phyloP scores from a whole-genome alignment of 2,797 vertebrate species.

The Ispidina picta region DNA sequence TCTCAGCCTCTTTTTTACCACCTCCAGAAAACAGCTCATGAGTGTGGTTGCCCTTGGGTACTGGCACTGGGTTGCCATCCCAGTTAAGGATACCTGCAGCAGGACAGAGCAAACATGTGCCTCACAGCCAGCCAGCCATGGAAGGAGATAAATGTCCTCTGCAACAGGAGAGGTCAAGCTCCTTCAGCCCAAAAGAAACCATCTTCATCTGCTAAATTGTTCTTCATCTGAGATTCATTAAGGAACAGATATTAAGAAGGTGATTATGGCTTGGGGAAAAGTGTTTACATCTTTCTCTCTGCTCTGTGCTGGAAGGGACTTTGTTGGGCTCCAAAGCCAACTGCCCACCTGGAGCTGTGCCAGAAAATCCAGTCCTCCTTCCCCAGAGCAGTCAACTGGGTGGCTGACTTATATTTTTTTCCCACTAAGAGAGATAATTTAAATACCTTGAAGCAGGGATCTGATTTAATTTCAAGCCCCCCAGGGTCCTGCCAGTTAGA shows the following conservation, averaged over 20 bases:
- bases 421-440: background rate
- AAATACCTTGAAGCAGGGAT: background rate
- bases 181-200: background rate
- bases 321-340: background rate
- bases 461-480: background rate
- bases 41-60: accelerated
- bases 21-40: background rate
- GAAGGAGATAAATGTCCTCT: background rate
- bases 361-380: background rate
- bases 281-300: background rate
- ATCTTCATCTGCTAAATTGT: background rate
- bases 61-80: background rate
- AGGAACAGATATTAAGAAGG: background rate
- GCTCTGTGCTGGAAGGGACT: background rate
- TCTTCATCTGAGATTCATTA: background rate
- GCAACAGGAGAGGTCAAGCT: background rate
- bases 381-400: background rate
- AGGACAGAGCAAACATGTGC: accelerated
- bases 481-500: background rate
- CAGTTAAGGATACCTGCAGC: background rate
- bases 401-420: background rate
- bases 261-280: background rate
- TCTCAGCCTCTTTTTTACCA: background rate
- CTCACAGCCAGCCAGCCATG: accelerated
- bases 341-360: background rate